phyloP scores from a whole-genome alignment of 92 coral and sea anemone genomes.

The Heteractis magnifica region DNA sequence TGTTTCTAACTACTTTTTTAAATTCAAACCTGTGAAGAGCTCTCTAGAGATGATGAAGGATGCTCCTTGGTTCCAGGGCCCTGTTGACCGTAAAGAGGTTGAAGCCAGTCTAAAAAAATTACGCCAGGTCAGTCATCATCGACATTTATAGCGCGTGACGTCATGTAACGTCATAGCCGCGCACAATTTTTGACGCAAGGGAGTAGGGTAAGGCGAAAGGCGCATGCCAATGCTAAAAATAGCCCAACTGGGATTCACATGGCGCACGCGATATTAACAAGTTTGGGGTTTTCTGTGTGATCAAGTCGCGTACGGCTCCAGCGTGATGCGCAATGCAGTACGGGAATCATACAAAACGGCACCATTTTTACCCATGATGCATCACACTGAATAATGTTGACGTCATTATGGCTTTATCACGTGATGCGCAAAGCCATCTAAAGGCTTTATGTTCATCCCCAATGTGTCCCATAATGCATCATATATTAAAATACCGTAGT shows the following conservation, averaged over 20 bases:
- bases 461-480: neutral
- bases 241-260: too few species aligned
- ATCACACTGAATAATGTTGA: neutral
- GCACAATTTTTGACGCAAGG: too few species aligned
- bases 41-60: conserved; percentile 53
- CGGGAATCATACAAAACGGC: too few species aligned
- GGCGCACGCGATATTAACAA: too few species aligned
- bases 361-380: neutral
- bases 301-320: too few species aligned
- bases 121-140: conserved; percentile 35
- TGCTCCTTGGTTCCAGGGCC: conserved; percentile 78
- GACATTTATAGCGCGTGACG: neutral
- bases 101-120: conserved; percentile 49
- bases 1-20: neutral
- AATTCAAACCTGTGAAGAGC: conserved; percentile 24
- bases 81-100: conserved; percentile 56
- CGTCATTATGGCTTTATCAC: neutral
- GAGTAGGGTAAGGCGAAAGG: too few species aligned
- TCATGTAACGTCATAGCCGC: neutral
- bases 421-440: too few species aligned
- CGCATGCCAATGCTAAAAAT: too few species aligned
- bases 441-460: neutral
- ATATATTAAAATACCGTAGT: too few species aligned
- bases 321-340: too few species aligned
- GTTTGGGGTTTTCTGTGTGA: too few species aligned